Conservation (phyloP, 2,888 invertebrate genomes). For the Aquatica leii region DNA sequence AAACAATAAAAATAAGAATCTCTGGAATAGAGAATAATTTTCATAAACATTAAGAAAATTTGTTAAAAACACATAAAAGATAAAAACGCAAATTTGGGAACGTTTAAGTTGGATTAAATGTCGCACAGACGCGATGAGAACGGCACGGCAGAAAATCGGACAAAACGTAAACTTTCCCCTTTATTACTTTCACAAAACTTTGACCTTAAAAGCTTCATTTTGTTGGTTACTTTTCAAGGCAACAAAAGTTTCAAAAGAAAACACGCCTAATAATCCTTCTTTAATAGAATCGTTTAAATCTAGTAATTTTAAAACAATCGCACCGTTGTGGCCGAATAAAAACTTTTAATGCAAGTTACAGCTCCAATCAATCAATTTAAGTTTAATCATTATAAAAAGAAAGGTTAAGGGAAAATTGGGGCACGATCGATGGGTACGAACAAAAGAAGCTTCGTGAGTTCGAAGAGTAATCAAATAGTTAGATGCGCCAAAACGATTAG, state of each 20-base stretch:
- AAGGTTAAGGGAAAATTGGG: conserved; percentile 21
- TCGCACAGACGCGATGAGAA: neutral
- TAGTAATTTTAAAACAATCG: neutral
- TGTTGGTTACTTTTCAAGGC: too few relatives aligned
- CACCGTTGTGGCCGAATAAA: too few relatives aligned
- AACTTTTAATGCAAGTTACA: too few relatives aligned
- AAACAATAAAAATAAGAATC: too few relatives aligned
- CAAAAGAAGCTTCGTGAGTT: conserved; percentile 18
- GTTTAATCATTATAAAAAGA: too few relatives aligned
- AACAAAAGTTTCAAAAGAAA: neutral
- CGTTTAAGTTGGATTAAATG: neutral
- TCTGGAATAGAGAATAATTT: too few relatives aligned
- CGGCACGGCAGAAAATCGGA: neutral
- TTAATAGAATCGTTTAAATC: too few relatives aligned
- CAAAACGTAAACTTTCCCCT: neutral
- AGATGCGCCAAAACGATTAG: too few relatives aligned
- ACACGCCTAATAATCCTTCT: neutral
- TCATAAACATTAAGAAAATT: too few relatives aligned
- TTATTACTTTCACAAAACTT: neutral
- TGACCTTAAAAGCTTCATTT: neutral
- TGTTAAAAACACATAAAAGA: neutral
- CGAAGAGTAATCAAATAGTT: conserved; percentile 29
- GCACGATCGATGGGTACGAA: neutral
- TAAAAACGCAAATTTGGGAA: neutral
- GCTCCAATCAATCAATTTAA: too few relatives aligned